Conservation (phyloP, 2,113 vertebrate species). For the Ranitomeya variabilis region DNA sequence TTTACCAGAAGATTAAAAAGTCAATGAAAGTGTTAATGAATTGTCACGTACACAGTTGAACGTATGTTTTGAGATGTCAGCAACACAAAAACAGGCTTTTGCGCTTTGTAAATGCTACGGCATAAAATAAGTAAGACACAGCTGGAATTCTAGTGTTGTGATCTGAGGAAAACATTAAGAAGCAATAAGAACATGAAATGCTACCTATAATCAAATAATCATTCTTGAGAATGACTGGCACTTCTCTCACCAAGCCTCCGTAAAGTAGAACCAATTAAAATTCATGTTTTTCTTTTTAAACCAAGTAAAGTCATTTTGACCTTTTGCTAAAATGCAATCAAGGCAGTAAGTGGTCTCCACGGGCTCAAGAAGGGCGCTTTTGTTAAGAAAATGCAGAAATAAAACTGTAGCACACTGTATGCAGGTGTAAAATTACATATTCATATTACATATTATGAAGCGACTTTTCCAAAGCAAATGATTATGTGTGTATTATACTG, state of each 20-base stretch:
- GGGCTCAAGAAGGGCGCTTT: conserved; percentile 54
- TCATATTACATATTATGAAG: not conserved
- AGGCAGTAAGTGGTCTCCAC: conserved; percentile 52
- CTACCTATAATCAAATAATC: conserved; percentile 45
- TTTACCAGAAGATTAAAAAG: not conserved
- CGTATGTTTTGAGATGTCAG: conserved; percentile 8
- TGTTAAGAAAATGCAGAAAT: conserved; percentile 18
- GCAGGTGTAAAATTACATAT: not conserved
- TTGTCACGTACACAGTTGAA: not conserved
- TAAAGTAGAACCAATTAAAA: conserved; percentile 27
- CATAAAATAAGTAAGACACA: conserved; percentile 20
- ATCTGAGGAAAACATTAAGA: conserved; percentile 20
- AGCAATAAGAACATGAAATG: conserved; percentile 21
- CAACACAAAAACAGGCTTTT: not conserved
- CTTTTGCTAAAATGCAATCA: conserved; percentile 34
- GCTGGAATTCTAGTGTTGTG: conserved; percentile 23
- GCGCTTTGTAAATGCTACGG: not conserved
- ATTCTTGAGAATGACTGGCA: conserved; percentile 22
- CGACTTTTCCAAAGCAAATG: not conserved
- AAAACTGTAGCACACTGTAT: not conserved
- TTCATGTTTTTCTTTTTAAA: not conserved
- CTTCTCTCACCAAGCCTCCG: not conserved
- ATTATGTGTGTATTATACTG: not conserved
- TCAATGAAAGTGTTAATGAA: not conserved
- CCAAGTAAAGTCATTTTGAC: conserved; percentile 29